Conservation (phyloP, 2,797 vertebrate genomes). For the Enteromius argenteus region DNA sequence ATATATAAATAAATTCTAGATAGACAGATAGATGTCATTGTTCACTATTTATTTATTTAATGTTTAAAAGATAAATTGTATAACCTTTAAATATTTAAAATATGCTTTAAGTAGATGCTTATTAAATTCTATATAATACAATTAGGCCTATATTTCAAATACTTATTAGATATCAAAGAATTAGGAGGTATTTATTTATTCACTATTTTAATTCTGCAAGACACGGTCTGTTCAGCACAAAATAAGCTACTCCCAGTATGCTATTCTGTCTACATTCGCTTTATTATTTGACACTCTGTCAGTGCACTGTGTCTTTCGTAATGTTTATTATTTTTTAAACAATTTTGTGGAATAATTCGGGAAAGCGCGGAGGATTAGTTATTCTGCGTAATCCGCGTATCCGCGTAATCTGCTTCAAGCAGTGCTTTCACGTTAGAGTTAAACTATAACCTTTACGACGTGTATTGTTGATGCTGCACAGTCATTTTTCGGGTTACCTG, state of each 20-base stretch:
- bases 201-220: neutral
- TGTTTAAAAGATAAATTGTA: neutral
- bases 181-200: neutral
- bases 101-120: neutral
- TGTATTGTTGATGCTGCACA: neutral
- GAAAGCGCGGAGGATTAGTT: neutral
- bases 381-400: too few species aligned
- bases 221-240: neutral
- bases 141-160: neutral
- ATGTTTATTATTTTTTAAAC: neutral
- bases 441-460: neutral
- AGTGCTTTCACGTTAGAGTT: too few species aligned
- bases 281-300: neutral
- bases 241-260: too few species aligned
- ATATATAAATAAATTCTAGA: neutral
- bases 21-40: neutral
- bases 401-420: too few species aligned
- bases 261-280: neutral
- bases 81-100: neutral
- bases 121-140: too few species aligned
- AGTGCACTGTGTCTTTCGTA: neutral
- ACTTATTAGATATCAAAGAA: neutral
- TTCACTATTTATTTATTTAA: neutral
- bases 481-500: neutral
- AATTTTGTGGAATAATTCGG: neutral